These are phyloP conservation scores for Dioctria linearis DNA, from an alignment of 2,888 invertebrate genomes.

Conservation along the genomic window DNA sequence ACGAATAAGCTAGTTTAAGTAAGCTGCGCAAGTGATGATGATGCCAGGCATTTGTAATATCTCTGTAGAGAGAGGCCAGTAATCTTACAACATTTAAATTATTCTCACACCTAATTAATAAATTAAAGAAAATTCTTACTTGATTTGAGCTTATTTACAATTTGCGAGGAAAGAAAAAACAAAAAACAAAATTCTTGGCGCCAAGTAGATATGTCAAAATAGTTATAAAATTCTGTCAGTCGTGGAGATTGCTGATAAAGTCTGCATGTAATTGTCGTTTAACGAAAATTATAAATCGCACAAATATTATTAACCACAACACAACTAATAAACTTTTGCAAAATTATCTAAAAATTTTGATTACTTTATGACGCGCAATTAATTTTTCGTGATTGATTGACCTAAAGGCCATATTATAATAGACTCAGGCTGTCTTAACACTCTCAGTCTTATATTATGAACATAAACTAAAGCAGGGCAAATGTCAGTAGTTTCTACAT, in stretches of 20 bases:
- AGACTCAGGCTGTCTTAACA: not conserved
- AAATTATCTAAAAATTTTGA: constrained; percentile 15
- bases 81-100: not conserved
- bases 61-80: not conserved
- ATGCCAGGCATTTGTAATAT: not conserved
- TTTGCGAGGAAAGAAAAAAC: not conserved
- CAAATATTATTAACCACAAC: constrained; percentile 2
- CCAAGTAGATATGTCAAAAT: constrained; percentile 32
- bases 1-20: too few relatives aligned
- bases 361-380: constrained; percentile 33
- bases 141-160: constrained; percentile 7
- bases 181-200: constrained; percentile 22
- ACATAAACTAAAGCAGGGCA: too few relatives aligned
- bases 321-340: constrained; percentile 6
- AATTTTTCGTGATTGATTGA: constrained; percentile 37
- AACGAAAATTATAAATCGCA: constrained; percentile 1
- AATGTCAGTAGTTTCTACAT: too few relatives aligned
- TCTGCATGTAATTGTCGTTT: constrained; percentile 4
- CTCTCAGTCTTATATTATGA: too few relatives aligned
- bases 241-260: constrained; percentile 14
- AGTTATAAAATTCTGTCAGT: constrained; percentile 15
- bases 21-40: too few relatives aligned
- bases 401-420: not conserved
- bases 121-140: not conserved
- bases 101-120: not conserved